These are phyloP conservation scores for Montipora foliosa DNA, from an alignment of 64 coral and sea anemone species.

Conservation along the genomic window DNA sequence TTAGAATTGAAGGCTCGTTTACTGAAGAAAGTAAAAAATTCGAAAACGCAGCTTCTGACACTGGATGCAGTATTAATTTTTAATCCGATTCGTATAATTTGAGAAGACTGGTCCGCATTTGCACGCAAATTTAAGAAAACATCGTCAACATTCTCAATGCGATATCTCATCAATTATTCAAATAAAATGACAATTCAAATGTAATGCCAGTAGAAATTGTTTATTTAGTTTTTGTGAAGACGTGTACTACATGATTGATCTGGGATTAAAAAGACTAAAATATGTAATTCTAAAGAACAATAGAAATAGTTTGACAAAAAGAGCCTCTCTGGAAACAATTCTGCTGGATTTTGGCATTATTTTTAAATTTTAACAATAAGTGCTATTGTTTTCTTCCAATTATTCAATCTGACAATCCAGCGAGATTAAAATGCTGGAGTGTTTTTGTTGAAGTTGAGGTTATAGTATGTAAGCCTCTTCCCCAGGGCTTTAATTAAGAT, in stretches of 20 bases:
- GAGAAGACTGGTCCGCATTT: not conserved
- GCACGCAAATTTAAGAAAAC: too few species aligned
- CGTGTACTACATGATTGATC: not conserved
- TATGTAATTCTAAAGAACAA: not conserved
- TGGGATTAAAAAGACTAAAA: not conserved
- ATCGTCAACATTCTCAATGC: too few species aligned
- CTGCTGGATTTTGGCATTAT: not conserved
- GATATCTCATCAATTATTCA: not conserved
- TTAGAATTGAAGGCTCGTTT: conserved; percentile 27
- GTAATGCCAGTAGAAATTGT: not conserved
- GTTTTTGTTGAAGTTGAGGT: too few species aligned
- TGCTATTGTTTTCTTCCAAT: not conserved
- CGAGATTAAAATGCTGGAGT: too few species aligned
- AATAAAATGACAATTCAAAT: not conserved
- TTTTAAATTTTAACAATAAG: not conserved
- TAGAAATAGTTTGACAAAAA: not conserved
- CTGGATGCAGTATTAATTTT: not conserved
- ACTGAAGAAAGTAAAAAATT: not conserved
- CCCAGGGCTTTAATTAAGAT: too few species aligned
- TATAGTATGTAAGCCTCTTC: too few species aligned
- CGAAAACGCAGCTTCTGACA: not conserved
- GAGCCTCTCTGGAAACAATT: not conserved
- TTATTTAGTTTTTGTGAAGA: not conserved
- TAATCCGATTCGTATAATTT: not conserved
- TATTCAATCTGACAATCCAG: too few species aligned